phyloP scores from a whole-genome alignment of 92 coral and sea anemone species.

The Actinernus sp. region DNA sequence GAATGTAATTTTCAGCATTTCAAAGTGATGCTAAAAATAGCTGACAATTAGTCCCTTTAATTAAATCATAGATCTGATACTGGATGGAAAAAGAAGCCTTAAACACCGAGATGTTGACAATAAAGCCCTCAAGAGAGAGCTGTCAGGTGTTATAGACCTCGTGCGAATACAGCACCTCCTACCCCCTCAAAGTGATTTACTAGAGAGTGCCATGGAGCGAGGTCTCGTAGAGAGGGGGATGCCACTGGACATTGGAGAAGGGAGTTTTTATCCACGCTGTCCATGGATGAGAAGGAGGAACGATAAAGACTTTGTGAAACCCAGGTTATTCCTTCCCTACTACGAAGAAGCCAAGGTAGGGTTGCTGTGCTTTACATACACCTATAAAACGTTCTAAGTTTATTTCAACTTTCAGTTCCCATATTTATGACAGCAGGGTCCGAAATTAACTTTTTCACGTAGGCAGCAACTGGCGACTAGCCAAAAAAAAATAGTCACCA shows the following conservation, averaged over 20 bases:
- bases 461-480: too few species aligned
- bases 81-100: slow-evolving; percentile 74
- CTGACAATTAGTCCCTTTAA: too few species aligned
- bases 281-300: slow-evolving; percentile 93
- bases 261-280: slow-evolving; percentile 84
- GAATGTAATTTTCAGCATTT: too few species aligned
- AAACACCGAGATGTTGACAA: slow-evolving; percentile 83
- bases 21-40: too few species aligned
- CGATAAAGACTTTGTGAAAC: slow-evolving; percentile 90
- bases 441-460: too few species aligned
- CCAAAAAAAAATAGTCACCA: too few species aligned
- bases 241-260: slow-evolving; percentile 97
- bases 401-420: too few species aligned
- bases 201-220: slow-evolving; percentile 81
- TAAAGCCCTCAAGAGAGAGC: slow-evolving; percentile 73
- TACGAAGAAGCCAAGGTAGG: slow-evolving; percentile 94
- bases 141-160: slow-evolving; percentile 81
- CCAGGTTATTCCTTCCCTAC: slow-evolving; percentile 86
- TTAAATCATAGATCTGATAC: slow-evolving; percentile 6
- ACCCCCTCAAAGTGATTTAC: slow-evolving; percentile 80
- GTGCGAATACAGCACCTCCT: slow-evolving; percentile 90
- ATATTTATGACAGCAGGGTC: too few species aligned
- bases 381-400: too few species aligned
- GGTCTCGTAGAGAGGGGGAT: slow-evolving; percentile 88
- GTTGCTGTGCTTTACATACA: not conserved